Evolutionary conservation across 2,888 invertebrate genomes (phyloP), one percentile per base, ranked within the genome.

Genomic region (Tethea ocularis): DNA sequence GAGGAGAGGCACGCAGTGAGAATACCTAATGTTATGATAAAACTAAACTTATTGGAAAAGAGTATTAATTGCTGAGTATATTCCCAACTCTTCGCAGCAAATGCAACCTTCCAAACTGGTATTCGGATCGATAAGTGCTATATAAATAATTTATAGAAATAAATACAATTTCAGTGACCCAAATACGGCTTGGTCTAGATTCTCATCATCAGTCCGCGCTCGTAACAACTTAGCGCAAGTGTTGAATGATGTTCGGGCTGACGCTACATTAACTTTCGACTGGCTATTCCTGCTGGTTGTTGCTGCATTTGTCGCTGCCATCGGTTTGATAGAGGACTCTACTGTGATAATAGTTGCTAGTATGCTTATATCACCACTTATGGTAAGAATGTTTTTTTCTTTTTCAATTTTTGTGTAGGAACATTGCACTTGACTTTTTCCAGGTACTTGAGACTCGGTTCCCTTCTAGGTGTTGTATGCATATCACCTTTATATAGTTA

Each of bases 321-420:
- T 97, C 66, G 97, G 97, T 1, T 84, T 97, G 61, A 94, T 95
- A 10, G 97, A 97, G 80, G 95, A 96, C 78, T 96, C 95, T 67
- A 95, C 96, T 7, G 95, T 97, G 11, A 94, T 95, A 60, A 86
- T 97, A 51, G 96, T 97, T 7, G 96, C 96, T 57, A 96, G 96
- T 77, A 97, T 97, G 96, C 93, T 97, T 20, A 96, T 97, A 60
- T 97, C 96, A 0, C 97, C 97, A 0, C 89, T 97, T 51, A 96
- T 97, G 96, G 96, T 96, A 83, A 82, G 77, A 58, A 22, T 1
- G 23, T 24, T n/a, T n/a, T 6, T 15, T 52, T 17, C 26, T n/a
- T 0, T n/a, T 4, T 13, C 1, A 15, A 8, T 29, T 29, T 33
- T 33, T 33, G 2, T 13, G 13, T 0, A 33, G 13, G n/a, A n/a